Evolutionary conservation across 2,113 vertebrate species (phyloP), one percentile per base, ranked within the genome.

Genomic region (Nesogale talazaci): DNA sequence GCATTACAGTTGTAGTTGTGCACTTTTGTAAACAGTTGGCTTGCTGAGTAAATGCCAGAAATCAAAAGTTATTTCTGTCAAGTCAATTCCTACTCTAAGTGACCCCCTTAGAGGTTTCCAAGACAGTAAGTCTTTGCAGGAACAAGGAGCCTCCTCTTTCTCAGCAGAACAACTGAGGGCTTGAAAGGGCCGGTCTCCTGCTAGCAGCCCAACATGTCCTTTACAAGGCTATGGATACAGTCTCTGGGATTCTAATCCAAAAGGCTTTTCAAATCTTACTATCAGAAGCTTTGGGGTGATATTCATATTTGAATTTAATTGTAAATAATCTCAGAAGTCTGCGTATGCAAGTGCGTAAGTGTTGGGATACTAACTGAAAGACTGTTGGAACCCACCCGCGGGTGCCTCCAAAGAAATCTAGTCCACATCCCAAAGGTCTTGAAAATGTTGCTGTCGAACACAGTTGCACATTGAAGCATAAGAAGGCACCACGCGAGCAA

Each of bases 191-290:
- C 10, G 46, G 14, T 12, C 46, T 52, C 9, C 14, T 52, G 46
- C 46, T 10, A 52, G 46, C 46, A 52, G 46, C 46, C 46, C 9
- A 10, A 12, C 9, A 52, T 52, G 46, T 52, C 14, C 9, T 52
- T 52, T 52, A 52, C 5, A 12, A 52, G 46, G 46, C 46, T 12
- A 40, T 6, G 59, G 0, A 88, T 27, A 11, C 2, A 20, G 15
- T n/a, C 31, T 82, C 34, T 79, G 46, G 25, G 84, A 29, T 81
- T 84, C 27, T 78, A 3, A 46, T 75, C 6, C 27, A 94, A 78
- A 85, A 88, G 75, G 27, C 2, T 74, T 89, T 91, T 84, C 15
- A 52, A 84, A 82, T 81, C 34, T 80, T 77, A 91, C 42, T 56
- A 34, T 85, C 79, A 94, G 46, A 81, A 79, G 72, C 27, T 9